A percentile compares a stretch with the other conserved stretches of the same genome.
phyloP scores from a whole-genome alignment of 2,797 vertebrate genomes.

The Neomorphus geoffroyi region DNA sequence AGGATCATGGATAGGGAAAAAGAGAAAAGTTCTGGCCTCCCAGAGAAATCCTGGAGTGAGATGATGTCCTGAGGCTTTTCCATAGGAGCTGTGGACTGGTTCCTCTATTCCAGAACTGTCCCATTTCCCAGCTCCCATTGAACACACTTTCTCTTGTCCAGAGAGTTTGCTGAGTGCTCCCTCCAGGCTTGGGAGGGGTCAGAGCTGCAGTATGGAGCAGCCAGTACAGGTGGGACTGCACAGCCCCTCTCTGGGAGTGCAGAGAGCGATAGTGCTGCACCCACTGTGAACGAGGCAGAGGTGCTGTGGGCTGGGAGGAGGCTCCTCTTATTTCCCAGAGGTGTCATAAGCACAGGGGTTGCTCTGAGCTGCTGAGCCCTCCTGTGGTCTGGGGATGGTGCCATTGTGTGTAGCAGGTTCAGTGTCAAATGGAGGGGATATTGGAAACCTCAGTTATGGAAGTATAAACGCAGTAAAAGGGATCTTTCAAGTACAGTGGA shows the following conservation, averaged over 20 bases:
- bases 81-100: background rate
- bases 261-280: background rate
- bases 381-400: background rate
- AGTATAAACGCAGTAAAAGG: background rate
- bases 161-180: background rate
- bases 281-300: background rate
- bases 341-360: rapidly evolving
- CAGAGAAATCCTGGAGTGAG: background rate
- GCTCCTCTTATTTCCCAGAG: background rate
- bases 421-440: rapidly evolving
- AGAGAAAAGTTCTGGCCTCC: background rate
- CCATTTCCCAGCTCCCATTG: background rate
- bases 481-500: background rate
- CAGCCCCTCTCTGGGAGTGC: background rate
- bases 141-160: background rate
- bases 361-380: background rate
- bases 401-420: rapidly evolving
- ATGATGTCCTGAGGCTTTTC: background rate
- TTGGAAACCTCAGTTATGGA: background rate
- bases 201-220: background rate
- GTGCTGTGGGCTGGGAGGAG: background rate
- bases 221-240: background rate
- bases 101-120: background rate
- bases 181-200: background rate
- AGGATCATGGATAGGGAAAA: background rate